A percentile compares a stretch with the other conserved stretches of the same genome.
Evolutionary conservation across 1,140 invertebrate species (phyloP).

Genomic region (Pinna nobilis): DNA sequence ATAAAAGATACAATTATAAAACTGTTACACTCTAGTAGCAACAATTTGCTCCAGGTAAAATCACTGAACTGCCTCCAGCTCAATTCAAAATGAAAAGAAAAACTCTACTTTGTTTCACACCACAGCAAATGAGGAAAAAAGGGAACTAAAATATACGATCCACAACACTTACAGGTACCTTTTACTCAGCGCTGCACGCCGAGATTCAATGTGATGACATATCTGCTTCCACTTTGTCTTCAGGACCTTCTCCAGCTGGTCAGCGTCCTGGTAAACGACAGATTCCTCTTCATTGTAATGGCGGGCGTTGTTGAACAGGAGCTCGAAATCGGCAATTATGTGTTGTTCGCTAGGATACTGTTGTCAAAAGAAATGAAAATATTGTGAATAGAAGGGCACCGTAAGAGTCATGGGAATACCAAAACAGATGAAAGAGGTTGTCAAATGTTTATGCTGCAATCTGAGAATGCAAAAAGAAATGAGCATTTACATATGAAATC

Average conservation of each 20-base stretch:
- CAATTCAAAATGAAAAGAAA: background rate
- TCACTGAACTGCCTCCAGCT: background rate
- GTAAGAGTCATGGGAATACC: too few relatives aligned
- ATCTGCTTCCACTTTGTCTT: conserved; percentile 84
- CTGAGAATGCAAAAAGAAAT: background rate
- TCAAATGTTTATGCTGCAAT: too few relatives aligned
- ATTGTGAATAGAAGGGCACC: too few relatives aligned
- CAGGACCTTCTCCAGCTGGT: conserved; percentile 88
- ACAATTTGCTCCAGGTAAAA: background rate
- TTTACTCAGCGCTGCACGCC: conserved; percentile 42
- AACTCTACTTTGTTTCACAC: background rate
- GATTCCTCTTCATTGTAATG: conserved; percentile 98
- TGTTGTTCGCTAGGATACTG: conserved; percentile 81
- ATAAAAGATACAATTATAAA: background rate
- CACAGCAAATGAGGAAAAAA: background rate
- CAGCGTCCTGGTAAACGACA: conserved; percentile 95
- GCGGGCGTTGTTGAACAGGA: conserved; percentile 97
- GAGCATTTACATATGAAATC: background rate
- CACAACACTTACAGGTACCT: conserved; percentile 42
- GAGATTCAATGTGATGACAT: conserved; percentile 46
- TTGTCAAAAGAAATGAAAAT: too few relatives aligned
- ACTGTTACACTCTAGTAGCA: background rate
- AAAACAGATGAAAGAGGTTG: too few relatives aligned
- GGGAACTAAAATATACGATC: background rate
- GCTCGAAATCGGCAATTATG: conserved; percentile 82